Percentiles rank a stretch among this genome's conserved stretches.
Conservation (phyloP, 2,113 vertebrate species). For the Nothocercus nigrocapillus region DNA sequence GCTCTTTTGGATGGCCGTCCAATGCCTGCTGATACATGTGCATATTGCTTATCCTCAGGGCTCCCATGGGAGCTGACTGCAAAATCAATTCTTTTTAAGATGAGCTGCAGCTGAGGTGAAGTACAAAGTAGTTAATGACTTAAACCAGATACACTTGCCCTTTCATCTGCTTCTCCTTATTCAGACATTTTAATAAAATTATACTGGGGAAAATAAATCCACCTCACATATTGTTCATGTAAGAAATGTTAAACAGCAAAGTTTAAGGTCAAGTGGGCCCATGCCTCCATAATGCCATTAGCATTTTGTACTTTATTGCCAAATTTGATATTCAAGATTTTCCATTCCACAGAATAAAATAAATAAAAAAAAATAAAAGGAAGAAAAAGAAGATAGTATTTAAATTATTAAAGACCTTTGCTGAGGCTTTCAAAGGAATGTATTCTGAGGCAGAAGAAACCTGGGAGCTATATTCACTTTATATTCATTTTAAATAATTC, state of each 20-base stretch:
- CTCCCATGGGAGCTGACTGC: not conserved
- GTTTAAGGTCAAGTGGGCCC: not conserved
- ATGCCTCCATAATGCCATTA: not conserved
- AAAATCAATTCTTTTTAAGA: not conserved
- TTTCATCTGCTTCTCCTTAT: not conserved
- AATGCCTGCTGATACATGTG: fast-evolving
- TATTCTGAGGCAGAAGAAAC: not conserved
- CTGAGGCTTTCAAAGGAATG: slow-evolving; percentile 43
- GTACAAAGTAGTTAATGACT: not conserved
- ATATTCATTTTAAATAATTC: slow-evolving; percentile 37
- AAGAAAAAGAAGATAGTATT: not conserved
- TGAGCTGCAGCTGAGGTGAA: not conserved
- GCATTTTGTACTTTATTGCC: slow-evolving; percentile 15
- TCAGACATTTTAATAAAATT: not conserved
- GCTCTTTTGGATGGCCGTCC: not conserved
- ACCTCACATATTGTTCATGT: not conserved
- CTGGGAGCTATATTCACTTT: not conserved
- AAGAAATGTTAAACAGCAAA: not conserved
- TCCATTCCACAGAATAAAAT: not conserved
- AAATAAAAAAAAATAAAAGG: not conserved
- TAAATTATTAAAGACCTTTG: slow-evolving; percentile 44
- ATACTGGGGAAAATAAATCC: not conserved
- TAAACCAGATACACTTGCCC: not conserved
- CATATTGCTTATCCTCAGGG: not conserved
- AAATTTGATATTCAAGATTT: slow-evolving; percentile 3